Base-by-base conservation (phyloP, 2,888 invertebrate species). In the Periphyllus acericola region DNA sequence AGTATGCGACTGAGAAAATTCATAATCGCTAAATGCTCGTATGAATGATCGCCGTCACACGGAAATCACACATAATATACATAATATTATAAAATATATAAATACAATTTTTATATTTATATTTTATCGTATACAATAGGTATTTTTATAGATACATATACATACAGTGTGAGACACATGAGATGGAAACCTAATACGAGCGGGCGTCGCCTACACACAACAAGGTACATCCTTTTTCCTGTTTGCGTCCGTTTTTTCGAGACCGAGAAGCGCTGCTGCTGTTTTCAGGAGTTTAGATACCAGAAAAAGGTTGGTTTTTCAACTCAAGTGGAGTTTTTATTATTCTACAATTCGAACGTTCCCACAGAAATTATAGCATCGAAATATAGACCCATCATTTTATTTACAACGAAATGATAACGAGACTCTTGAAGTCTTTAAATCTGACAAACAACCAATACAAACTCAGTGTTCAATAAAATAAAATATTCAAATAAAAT, bases 181-280 rank as follows among this genome's bases (percentile, higher is more conserved):
- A 85, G 85, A 79, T 74, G 55, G 86, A 80, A 87, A 87, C 80
- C 80, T 32, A 80, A 87, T 87, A 87, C 80, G 60, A 60, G 32
- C 76, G 83, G 71, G 79, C 74, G 60, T 74, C 80, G 72, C 71
- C 72, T 78, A 85, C 84, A 21, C 52, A 72, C 79, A 86, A 79
- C 21, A 40, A 80, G 86, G 55, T 60, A 87, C 86, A 87, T 87
- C 86, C 86, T 87, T 74, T 80, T 86, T 86, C 86, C 86, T 80
- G 86, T 86, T 86, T 72, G 79, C 25, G 71, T 86, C 52, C 40
- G 40, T 40, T 86, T 79, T 76, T 86, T 55, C n/a, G 34, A 79
- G 71, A 52, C 29, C 19, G 1, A 34, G 29, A 36, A 3, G 36
- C 2, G 46, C 14, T 52, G 34, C 68, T 52, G 55, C n/a, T 34